Conservation (phyloP, 2,113 vertebrate genomes). For the Archilochus colubris region DNA sequence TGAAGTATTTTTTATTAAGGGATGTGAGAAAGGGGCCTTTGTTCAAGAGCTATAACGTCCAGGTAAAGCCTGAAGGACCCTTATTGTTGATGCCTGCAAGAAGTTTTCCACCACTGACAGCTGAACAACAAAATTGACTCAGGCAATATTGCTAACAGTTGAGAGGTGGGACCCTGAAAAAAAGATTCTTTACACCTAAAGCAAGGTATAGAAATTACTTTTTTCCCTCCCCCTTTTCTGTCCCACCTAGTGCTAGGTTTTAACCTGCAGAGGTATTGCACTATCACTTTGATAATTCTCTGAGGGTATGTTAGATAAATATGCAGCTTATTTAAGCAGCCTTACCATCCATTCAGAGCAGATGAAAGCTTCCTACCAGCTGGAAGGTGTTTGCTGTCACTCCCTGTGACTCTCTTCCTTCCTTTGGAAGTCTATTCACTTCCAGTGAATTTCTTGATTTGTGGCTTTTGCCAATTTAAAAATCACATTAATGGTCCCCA, state of each 20-base stretch:
- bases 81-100: neutral
- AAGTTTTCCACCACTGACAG: neutral
- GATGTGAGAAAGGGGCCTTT: neutral
- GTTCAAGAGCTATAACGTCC: neutral
- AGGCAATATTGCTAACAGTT: neutral
- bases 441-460: neutral
- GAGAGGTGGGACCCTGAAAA: neutral
- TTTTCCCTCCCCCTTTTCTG: neutral
- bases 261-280: neutral
- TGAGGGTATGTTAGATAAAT: slow-evolving; percentile 14
- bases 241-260: neutral
- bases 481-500: neutral
- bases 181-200: neutral
- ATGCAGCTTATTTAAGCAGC: neutral
- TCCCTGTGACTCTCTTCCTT: neutral
- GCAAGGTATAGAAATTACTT: neutral
- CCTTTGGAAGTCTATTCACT: neutral
- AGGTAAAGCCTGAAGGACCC: neutral
- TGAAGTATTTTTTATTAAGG: slow-evolving; percentile 21
- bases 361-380: slow-evolving; percentile 26
- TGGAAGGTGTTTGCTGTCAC: slow-evolving; percentile 8
- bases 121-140: neutral
- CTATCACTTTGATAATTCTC: neutral
- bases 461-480: neutral
- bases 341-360: neutral